Percentiles rank a stretch among this genome's conserved stretches.
Conservation (phyloP, 2,797 vertebrate genomes). For the Lagorchestes hirsutus region DNA sequence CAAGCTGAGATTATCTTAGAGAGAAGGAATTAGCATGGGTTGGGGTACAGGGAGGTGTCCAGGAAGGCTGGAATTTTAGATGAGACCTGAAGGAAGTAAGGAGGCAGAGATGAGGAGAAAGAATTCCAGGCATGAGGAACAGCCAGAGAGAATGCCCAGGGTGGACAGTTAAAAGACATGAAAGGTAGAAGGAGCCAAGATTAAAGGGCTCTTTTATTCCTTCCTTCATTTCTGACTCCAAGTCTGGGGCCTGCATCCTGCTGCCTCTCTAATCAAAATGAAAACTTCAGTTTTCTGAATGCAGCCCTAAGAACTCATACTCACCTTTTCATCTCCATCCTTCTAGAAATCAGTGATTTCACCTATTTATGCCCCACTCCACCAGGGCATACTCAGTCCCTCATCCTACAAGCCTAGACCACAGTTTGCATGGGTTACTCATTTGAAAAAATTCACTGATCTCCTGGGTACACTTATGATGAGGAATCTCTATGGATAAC, state of each 20-base stretch:
- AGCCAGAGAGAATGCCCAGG: background rate
- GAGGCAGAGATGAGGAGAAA: background rate
- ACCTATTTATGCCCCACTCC: background rate
- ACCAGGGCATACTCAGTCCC: background rate
- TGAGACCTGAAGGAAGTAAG: background rate
- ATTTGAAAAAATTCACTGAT: background rate
- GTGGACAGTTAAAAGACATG: background rate
- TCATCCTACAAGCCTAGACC: background rate
- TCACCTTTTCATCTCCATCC: background rate
- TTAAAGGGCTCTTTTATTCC: background rate
- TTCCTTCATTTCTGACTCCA: background rate
- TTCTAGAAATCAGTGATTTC: background rate
- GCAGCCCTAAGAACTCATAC: background rate
- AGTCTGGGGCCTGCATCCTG: background rate
- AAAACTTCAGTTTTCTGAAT: constrained; percentile 23
- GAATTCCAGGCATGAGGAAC: background rate
- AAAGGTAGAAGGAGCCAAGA: background rate
- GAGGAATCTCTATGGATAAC: background rate
- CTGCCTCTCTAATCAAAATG: constrained; percentile 16
- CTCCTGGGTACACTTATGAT: background rate
- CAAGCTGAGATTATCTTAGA: background rate
- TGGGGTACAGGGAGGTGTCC: background rate
- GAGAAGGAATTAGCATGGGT: background rate
- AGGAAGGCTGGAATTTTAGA: background rate
- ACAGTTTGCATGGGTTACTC: background rate